phyloP scores from a whole-genome alignment of 2,797 vertebrate genomes.

The Leptoclinus maculatus region DNA sequence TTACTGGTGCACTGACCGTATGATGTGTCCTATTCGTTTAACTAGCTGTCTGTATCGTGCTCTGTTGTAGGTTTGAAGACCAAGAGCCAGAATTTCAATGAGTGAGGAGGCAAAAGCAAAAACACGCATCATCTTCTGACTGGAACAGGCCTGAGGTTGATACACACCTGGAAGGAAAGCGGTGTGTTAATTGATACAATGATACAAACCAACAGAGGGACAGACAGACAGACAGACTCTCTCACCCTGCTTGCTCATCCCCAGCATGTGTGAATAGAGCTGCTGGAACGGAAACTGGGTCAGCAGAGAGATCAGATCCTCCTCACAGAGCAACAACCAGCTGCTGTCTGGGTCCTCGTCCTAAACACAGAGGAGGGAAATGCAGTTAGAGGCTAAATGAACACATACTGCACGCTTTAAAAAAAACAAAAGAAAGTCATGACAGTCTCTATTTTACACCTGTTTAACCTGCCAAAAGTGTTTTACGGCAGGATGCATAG shows the following conservation, averaged over 20 bases:
- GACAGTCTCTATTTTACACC: neutral
- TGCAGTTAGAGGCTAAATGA: neutral
- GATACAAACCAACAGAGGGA: constrained; percentile 1
- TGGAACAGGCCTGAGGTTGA: constrained; percentile 90
- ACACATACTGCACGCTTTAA: neutral
- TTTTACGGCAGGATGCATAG: neutral
- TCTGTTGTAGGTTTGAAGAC: constrained; percentile 95
- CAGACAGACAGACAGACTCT: neutral
- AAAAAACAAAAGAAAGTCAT: neutral
- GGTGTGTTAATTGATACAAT: constrained; percentile 17
- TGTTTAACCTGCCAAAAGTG: neutral
- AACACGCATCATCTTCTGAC: constrained; percentile 97
- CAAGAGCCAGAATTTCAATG: constrained; percentile 91
- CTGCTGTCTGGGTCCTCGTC: constrained; percentile 96
- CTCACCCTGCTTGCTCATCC: constrained; percentile 90
- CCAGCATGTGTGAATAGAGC: constrained; percentile 94
- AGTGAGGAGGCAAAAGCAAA: constrained; percentile 96
- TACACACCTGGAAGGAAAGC: constrained; percentile 85
- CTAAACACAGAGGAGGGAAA: constrained; percentile 70
- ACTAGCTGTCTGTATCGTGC: constrained; percentile 96
- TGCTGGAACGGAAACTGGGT: constrained; percentile 97
- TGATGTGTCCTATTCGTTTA: constrained; percentile 95
- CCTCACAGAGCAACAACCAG: constrained; percentile 95
- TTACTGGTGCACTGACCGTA: constrained; percentile 85
- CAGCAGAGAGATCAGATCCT: constrained; percentile 92